Base-by-base conservation (phyloP, 2,888 invertebrate genomes). In the Mongoloraphidia duomilia region DNA sequence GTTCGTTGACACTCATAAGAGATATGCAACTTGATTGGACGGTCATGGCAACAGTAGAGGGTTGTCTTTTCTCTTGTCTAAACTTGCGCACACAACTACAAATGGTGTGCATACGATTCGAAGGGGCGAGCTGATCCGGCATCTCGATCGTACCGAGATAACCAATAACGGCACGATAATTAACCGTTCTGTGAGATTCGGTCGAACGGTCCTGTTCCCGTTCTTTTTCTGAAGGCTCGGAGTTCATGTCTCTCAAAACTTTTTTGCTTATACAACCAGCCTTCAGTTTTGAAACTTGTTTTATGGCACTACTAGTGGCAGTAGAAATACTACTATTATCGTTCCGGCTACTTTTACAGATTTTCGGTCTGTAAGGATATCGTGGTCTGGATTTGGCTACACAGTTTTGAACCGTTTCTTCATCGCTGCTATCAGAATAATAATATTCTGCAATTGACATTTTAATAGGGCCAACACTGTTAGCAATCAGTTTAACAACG, bases 141-240 rank as follows among this genome's bases (percentile, higher is more conserved):
- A 95, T 93, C 69, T 95, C 95, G 54, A 96, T 92, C 2, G 95
- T 94, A 17, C 95, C 95, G 44, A 96, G 73, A 66, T 96, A 96
- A 1, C 94, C 94, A 1, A 96, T 91, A 2, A 96, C 80, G 0
- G 87, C 26, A 6, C 26, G 26, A 26, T 26, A 26, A 26, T 26
- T 26, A 26, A 26, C 6, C 26, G 26, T 26, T 26, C 26, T 3
- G 26, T 26, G 26, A 26, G 26, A 26, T 26, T 26, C 26, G 26
- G 26, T 26, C 26, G 26, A 26, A 26, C 26, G 37, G 8, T 14
- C 13, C n/a, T 38, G 14, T 46, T 55, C 53, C 37, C 51, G 14
- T 41, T 47, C 48, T 17, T 39, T 49, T 17, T 50, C 50, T 34
- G 47, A 39, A 33, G 49, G 12, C 10, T 12, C 33, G 41, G 41